Evolutionary conservation across 2,113 vertebrate genomes (phyloP), one percentile per base, ranked within the genome.

Genomic region (Myocastor coypus): DNA sequence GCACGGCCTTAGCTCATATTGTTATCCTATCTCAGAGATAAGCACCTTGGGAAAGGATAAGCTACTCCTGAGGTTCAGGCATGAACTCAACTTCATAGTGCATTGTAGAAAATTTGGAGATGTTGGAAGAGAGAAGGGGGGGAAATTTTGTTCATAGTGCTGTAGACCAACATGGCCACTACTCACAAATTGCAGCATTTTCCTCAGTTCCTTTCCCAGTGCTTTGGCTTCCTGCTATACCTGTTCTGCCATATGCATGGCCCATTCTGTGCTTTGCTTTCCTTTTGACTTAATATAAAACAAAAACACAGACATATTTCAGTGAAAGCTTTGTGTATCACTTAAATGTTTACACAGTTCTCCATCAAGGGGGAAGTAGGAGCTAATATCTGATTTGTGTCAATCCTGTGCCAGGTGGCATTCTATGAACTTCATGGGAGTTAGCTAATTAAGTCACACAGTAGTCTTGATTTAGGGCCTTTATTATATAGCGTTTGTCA

Each of bases 1-100:
- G 85, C 75, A 64, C 8, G 83, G 87, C 85, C 92, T 73, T 13
- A 20, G 95, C 6, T 97, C 95, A 87, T 95, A 96, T 96, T 87
- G 95, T 81, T 94, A 88, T 63, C 81, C 96, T 82, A 24, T 94
- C 94, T 77, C n/a, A 22, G 66, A 68, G 92, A 96, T 94, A 92
- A 96, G 59, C 66, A 87, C 88, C 87, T 97, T 86, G 95, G 84
- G 81, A 93, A 84, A 92, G 59, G 61, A 55, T 7, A 30, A 8
- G 20, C 77, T 87, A n/a, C 52, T 69, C 93, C 77, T 77, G 92
- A 94, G 94, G 71, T 46, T 52, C 5, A 52, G 26, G 19, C 50
- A n/a, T 37, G 63, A 92, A 84, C n/a, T 89, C 63, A 92, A n/a
- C 81, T 61, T 50, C 80, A 63, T 11, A 69, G 71, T 64, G n/a